These are phyloP conservation scores for Neosilurus hyrtlii DNA, from an alignment of 2,797 vertebrate species.

Conservation along the genomic window DNA sequence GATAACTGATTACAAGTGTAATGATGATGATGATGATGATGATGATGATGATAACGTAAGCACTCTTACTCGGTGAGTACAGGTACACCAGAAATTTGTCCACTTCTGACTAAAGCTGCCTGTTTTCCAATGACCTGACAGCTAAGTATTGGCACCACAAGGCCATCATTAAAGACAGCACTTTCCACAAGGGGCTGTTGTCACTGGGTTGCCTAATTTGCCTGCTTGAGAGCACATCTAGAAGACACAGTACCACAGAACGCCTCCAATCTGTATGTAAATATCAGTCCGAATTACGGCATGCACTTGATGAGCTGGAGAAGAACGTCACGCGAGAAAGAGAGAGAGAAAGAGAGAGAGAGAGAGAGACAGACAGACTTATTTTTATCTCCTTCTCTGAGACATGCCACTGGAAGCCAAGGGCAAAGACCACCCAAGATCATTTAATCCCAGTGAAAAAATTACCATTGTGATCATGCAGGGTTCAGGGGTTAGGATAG, in stretches of 20 bases:
- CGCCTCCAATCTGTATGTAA: slow-evolving; percentile 57
- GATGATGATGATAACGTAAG: slow-evolving; percentile 33
- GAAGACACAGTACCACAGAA: slow-evolving; percentile 45
- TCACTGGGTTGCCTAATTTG: slow-evolving; percentile 13
- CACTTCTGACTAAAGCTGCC: not conserved
- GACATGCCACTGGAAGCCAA: slow-evolving; percentile 45
- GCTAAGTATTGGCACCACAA: slow-evolving; percentile 11
- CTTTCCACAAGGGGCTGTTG: slow-evolving; percentile 27
- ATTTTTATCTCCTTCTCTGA: slow-evolving; percentile 45
- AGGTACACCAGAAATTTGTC: not conserved
- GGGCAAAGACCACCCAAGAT: slow-evolving; percentile 30
- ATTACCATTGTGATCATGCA: not conserved
- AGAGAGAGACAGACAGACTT: not conserved
- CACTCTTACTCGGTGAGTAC: not conserved
- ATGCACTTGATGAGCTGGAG: slow-evolving; percentile 49
- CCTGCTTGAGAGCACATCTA: slow-evolving; percentile 21
- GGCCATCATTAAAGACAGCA: slow-evolving; percentile 28
- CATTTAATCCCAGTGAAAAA: not conserved
- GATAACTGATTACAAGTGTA: slow-evolving; percentile 34
- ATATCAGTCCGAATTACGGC: slow-evolving; percentile 53
- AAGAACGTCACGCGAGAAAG: slow-evolving; percentile 23
- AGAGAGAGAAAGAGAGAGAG: too few relatives aligned
- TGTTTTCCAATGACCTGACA: not conserved
- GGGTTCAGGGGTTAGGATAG: not conserved
- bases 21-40: slow-evolving; percentile 35